Evolutionary conservation across 2,797 vertebrate genomes (phyloP).

Genomic region (Liparis tanakae): DNA sequence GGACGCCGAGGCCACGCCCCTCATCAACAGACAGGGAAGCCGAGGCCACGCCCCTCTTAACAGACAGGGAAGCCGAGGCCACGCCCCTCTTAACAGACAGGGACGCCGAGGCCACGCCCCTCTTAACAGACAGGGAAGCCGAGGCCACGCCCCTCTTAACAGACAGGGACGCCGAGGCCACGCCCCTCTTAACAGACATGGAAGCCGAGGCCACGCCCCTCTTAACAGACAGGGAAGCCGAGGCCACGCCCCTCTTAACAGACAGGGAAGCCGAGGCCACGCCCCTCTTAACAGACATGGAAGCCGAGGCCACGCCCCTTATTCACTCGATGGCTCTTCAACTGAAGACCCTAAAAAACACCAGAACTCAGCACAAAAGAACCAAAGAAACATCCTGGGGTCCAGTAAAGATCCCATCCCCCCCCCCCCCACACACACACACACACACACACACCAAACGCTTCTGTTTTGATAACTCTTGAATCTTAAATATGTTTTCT

Average conservation of each 20-base stretch:
- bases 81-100: no score
- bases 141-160: constrained; percentile 53
- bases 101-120: constrained; percentile 51
- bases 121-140: constrained; percentile 66
- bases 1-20: no score
- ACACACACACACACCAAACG: no score
- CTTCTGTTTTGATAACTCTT: constrained; percentile 9
- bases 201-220: no score
- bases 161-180: constrained; percentile 56
- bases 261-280: no score
- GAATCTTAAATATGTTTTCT: not conserved
- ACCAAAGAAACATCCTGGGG: constrained; percentile 7
- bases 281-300: no score
- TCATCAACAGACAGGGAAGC: no score
- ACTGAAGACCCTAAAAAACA: constrained; percentile 54
- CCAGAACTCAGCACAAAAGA: constrained; percentile 60
- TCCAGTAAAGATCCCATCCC: not conserved
- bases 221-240: no score
- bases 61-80: no score
- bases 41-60: no score
- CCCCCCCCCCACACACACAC: no score
- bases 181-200: constrained; percentile 11
- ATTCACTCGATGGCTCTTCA: constrained; percentile 77
- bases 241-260: no score
- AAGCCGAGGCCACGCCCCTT: constrained; percentile 57